Base-by-base conservation (phyloP, 37 sponge, comb jelly and placozoan species). In the Lycopodina hypogea region DNA sequence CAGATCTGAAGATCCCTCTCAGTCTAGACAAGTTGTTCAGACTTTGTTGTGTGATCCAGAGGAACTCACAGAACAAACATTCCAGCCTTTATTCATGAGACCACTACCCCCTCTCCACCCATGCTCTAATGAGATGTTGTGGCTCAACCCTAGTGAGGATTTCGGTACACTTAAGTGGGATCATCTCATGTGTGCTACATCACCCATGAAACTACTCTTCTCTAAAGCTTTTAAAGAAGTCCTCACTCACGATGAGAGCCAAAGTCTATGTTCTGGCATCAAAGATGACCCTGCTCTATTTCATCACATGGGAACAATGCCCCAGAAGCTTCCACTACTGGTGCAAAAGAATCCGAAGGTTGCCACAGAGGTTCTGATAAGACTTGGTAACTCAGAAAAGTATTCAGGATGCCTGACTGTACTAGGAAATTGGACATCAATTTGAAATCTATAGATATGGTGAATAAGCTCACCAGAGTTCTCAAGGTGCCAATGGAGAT, bases 381-480 rank as follows among this genome's bases (percentile, higher is more conserved):
- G 82, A 21, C 80, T 96, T 40, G 87, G 75, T 19, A 76, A 77
- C 69, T 89, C 93, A 56, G 29, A 32, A 8, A 91, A 90, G 61
- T 84, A 93, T 11, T 79, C 91, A 45, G 97, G 88, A 38, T 95
- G 94, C 39, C 83, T 94, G 33, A 81, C 87, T 34, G 86, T 88
- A 18, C 85, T 97, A 9, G 89, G 94, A 7, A 92, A 92, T 41
- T 97, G 98, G 93, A 97, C 40, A 92, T 97, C 89, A 89, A 87
- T 29, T 79, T 97, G 9, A 95, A 97, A 52, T 97, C 98, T 8
- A 97, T 97, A 89, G 98, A 97, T 72, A 95, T 97, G 14, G 88
- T 92, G 72, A 96, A 96, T 77, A 76, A 91, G 58, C 87, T 93
- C 19, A 93, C 94, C 32, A 86, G 85, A 8, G 91, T 90, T 28